phyloP scores from a whole-genome alignment of 2,797 vertebrate species.

The Diplodus puntazzo region DNA sequence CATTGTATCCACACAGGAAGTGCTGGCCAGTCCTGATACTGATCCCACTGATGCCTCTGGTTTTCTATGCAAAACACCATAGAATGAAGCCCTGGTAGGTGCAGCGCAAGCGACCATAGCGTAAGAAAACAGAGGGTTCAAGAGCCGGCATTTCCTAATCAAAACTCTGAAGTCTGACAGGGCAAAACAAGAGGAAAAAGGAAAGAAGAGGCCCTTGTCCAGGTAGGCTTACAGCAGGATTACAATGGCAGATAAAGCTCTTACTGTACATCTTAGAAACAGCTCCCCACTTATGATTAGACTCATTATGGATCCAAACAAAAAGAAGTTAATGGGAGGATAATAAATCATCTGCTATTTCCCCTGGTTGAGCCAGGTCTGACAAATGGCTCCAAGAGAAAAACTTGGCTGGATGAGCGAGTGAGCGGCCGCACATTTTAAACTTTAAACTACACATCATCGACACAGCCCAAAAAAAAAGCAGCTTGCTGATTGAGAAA shows the following conservation, averaged over 20 bases:
- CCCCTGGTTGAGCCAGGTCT: conserved; percentile 25
- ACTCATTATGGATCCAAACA: conserved; percentile 57
- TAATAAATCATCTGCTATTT: conserved; percentile 47
- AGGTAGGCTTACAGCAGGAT: conserved; percentile 62
- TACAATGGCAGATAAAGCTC: conserved; percentile 53
- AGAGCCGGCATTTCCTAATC: conserved; percentile 83
- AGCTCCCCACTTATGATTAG: conserved; percentile 39
- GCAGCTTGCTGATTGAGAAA: not conserved
- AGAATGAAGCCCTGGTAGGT: conserved; percentile 50
- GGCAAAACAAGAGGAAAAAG: conserved; percentile 80
- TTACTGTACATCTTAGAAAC: conserved; percentile 58
- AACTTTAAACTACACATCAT: conserved; percentile 4
- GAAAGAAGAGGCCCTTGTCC: conserved; percentile 65
- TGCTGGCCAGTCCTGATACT: conserved; percentile 85
- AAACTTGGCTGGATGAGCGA: conserved; percentile 15
- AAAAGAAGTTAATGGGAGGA: conserved; percentile 36
- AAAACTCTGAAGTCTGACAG: conserved; percentile 71
- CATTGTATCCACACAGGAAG: conserved; percentile 88
- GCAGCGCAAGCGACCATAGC: conserved; percentile 43
- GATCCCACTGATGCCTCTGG: conserved; percentile 72
- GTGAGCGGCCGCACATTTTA: not conserved
- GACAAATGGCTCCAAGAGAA: conserved; percentile 39
- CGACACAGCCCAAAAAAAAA: not conserved
- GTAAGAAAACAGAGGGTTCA: conserved; percentile 72
- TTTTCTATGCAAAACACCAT: conserved; percentile 65